These are phyloP conservation scores for Siphonodentalium dalli DNA, from an alignment of 2,888 invertebrate species.

Conservation along the genomic window DNA sequence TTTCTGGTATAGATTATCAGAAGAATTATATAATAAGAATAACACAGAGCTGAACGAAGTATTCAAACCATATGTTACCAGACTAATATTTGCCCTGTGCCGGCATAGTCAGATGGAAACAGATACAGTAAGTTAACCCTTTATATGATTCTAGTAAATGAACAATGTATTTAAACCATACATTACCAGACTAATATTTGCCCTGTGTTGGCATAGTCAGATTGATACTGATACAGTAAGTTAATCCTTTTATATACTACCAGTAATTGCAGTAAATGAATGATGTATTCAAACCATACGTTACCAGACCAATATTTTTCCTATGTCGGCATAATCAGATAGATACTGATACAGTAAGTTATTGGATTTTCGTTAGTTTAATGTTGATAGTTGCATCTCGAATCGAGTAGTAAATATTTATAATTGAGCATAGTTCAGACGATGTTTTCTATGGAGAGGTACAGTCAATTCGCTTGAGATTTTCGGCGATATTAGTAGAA, in stretches of 20 bases:
- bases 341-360: constrained; percentile 85
- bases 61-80: constrained; percentile 89
- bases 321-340: constrained; percentile 93
- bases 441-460: no score
- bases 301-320: constrained; percentile 87
- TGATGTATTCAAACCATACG: constrained; percentile 84
- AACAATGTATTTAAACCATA: constrained; percentile 87
- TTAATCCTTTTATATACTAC: constrained; percentile 24
- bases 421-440: no score
- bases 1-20: constrained; percentile 95
- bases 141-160: no score
- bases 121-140: constrained; percentile 75
- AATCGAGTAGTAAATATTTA: no score
- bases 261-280: no score
- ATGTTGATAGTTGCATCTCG: no score
- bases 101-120: constrained; percentile 96
- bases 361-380: no score
- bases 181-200: constrained; percentile 86
- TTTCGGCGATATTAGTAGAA: no score
- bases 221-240: constrained; percentile 90
- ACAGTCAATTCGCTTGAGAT: no score
- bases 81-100: constrained; percentile 87
- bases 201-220: constrained; percentile 91
- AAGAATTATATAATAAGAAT: constrained; percentile 88
- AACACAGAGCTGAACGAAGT: constrained; percentile 79